phyloP scores from a whole-genome alignment of 1,140 invertebrate species.

The Drosophila obscura region DNA sequence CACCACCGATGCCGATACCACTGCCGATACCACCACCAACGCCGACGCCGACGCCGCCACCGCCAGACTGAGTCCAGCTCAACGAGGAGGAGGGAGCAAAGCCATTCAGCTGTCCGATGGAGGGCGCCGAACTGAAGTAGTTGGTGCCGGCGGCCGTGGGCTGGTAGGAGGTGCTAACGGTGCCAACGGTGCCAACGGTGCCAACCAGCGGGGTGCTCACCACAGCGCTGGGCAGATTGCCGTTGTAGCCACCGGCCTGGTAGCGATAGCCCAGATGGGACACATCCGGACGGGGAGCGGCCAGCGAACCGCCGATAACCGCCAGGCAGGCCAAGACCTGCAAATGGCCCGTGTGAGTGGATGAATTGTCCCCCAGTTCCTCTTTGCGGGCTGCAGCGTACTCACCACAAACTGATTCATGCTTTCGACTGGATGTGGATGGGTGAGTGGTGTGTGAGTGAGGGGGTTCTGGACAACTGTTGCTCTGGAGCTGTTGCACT shows the following conservation, averaged over 20 bases:
- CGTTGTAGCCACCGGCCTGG: conserved; percentile 55
- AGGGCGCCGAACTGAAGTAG: conserved; percentile 56
- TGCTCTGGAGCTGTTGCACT: conserved; percentile 52
- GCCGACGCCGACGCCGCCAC: not conserved
- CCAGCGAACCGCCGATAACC: conserved; percentile 37
- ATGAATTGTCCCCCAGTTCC: not conserved
- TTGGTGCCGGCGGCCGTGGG: conserved; percentile 80
- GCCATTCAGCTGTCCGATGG: conserved; percentile 52
- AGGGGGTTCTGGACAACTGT: conserved; percentile 30
- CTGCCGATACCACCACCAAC: not conserved
- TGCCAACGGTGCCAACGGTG: conserved; percentile 23
- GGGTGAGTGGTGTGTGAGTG: not conserved
- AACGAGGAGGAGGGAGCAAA: conserved; percentile 38
- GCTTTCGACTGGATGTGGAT: conserved; percentile 13
- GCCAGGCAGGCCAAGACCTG: conserved; percentile 66
- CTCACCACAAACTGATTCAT: conserved; percentile 81
- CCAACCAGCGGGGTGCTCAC: conserved; percentile 38
- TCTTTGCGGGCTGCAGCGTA: not conserved
- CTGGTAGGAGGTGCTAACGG: conserved; percentile 68
- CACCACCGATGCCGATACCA: not conserved
- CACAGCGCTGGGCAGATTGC: conserved; percentile 35
- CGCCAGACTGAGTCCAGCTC: conserved; percentile 1
- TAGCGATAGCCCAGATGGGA: conserved; percentile 71
- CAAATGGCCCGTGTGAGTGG: too few species aligned
- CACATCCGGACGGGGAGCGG: conserved; percentile 70